Evolutionary conservation across 23 tunicate genomes (phyloP).

Genomic region (Clavelina lepadiformis): DNA sequence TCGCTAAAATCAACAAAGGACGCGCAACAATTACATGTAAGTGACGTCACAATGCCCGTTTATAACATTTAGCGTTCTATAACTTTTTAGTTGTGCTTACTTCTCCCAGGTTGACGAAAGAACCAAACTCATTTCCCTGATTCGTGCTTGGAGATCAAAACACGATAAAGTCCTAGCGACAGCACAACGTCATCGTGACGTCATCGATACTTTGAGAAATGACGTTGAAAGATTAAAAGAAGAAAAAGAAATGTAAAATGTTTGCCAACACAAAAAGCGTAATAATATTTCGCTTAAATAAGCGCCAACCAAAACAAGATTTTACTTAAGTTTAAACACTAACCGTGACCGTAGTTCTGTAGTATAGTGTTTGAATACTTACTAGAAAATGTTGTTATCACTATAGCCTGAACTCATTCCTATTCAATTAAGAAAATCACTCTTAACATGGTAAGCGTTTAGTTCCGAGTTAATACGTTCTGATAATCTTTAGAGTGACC

Average conservation of each 20-base stretch:
- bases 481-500: constrained; percentile 21
- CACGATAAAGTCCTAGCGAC: constrained; percentile 51
- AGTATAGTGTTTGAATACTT: no score
- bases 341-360: no score
- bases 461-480: not conserved
- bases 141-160: constrained; percentile 68
- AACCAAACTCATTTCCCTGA: constrained; percentile 44
- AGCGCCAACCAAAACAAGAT: no score
- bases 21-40: not conserved
- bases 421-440: no score
- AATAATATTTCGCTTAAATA: no score
- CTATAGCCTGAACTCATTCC: no score
- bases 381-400: no score
- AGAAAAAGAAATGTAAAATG: constrained; percentile 68
- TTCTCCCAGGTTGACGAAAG: constrained; percentile 30
- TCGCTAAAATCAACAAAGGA: constrained; percentile 1
- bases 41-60: no score
- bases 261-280: not conserved
- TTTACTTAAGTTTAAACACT: no score
- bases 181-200: constrained; percentile 29
- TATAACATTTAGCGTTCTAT: no score
- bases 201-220: constrained; percentile 28
- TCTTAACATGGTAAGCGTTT: no score
- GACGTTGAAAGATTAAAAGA: constrained; percentile 53
- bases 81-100: no score